Evolutionary conservation across 2,888 invertebrate species (phyloP), one percentile per base, ranked within the genome.

Genomic region (Cryptus armator): DNA sequence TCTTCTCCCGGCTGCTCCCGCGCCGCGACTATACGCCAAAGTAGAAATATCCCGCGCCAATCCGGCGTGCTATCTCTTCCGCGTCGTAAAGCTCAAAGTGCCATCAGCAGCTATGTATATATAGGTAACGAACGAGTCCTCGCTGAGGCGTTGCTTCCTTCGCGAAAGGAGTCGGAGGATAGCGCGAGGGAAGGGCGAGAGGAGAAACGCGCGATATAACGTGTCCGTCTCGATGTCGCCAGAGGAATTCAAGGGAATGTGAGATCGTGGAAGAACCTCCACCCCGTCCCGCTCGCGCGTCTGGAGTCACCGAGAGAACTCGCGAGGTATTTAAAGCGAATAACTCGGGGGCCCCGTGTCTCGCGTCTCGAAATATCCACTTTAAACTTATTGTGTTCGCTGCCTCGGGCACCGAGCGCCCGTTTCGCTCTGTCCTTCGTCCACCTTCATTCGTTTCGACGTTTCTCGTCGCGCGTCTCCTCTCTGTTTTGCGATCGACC

Each of bases 241-340:
- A 16, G 67, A 72, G 84, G 81, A 85, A 85, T 86, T 80, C 85
- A 24, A 51, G 71, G 59, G 85, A 85, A 85, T 85, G 79, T 76
- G 78, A 66, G 79, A 79, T 75, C 70, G 82, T 76, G 71, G 64
- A 76, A 59, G 59, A 67, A 37, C 48, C 76, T 44, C 66, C 62
- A 64, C 79, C 77, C 64, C 56, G 75, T 81, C 71, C 75, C 81
- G 72, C 81, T 79, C 43, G 81, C 72, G 67, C 82, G 86, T 86
- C 86, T 84, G 83, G 78, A 62, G 76, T 67, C 43, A 56, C 79
- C 76, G 70, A 79, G 75, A 74, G 82, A 79, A 81, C 71, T 75
- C 66, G 64, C 79, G 70, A 78, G 84, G 81, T 89, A 90, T 90
- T 90, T 89, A 88, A 89, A 89, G 89, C 88, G 79, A 88, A 87